These are phyloP conservation scores for Rhabdophis nuchalis DNA, from an alignment of 2,797 vertebrate species.

Conservation along the genomic window DNA sequence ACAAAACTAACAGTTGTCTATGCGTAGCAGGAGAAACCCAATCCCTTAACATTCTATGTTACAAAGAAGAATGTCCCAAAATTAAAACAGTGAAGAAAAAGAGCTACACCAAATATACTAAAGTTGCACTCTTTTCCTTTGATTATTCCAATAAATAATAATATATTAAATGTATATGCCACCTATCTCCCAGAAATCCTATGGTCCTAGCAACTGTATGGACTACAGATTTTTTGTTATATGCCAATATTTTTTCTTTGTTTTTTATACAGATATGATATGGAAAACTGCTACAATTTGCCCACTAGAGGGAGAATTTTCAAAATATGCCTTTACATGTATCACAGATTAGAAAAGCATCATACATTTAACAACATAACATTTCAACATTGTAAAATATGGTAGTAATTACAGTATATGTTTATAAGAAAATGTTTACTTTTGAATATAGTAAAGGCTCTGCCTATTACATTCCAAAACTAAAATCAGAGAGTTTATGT, in stretches of 20 bases:
- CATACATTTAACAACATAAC: neutral
- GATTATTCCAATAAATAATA: neutral
- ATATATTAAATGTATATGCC: neutral
- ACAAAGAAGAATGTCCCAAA: neutral
- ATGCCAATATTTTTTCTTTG: neutral
- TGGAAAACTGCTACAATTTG: neutral
- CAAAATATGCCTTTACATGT: constrained; percentile 34
- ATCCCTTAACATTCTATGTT: neutral
- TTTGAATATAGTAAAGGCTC: neutral
- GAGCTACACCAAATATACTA: neutral
- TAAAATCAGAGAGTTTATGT: neutral
- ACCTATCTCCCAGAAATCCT: neutral
- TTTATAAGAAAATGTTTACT: neutral
- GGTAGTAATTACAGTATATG: neutral
- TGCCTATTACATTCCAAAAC: neutral
- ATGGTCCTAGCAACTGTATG: neutral
- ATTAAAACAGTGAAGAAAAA: neutral
- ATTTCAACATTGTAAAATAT: neutral
- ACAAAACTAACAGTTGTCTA: neutral
- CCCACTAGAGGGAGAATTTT: constrained; percentile 58
- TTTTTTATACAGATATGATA: neutral
- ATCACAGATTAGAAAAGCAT: neutral
- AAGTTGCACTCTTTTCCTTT: neutral
- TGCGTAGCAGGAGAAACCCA: neutral
- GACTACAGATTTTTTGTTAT: neutral